Base-by-base conservation (phyloP, 2,888 invertebrate species). In the Oscheius sp. region DNA sequence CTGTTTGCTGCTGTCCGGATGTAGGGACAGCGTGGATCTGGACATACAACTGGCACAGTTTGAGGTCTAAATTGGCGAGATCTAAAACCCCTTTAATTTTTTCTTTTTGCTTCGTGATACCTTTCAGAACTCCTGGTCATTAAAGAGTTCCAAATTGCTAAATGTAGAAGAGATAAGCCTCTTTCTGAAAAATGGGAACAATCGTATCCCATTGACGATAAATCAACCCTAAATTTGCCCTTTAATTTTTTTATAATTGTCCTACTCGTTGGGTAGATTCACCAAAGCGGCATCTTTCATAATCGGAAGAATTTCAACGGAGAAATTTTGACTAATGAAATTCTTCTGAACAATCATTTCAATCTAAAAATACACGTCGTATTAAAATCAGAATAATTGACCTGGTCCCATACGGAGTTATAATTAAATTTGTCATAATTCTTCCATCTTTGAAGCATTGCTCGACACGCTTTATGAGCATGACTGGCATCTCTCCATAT, bases 101-200 rank as follows among this genome's bases (percentile, higher is more conserved):
- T 21, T 29, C 23, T 41, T 16, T 23, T 3, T 35, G 55, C 18
- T 23, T 3, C 1, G 35, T n/a, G 18, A 21, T 45, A 74, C 74
- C 75, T 52, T 13, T 75, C 76, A 1, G 74, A 21, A 23, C 74
- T 77, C n/a, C 80, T 68, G 6, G 78, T 83, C 69, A 83, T 68
- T 6, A 83, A 63, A 5, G 78, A 72, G 53, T 81, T 80, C 81
- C 80, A 83, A 45, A 80, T 73, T 12, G 74, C 73, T 21, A 74
- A 52, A 74, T 83, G 83, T 12, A 83, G 73, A 9, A 80, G 69
- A 2, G 83, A 83, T 3, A 83, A 74, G 7, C 83, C 83, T 3
- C 81, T 73, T 25, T 81, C 81, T 9, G 80, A 80, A 69, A 81
- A 83, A 56, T 83, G 83, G 46, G 83, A 80, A 72, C 83, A 83